Percentiles rank a stretch among this genome's conserved stretches.
These are phyloP conservation scores for Oncorhynchus tshawytscha DNA, from an alignment of 2,113 vertebrate species.

Conservation along the genomic window DNA sequence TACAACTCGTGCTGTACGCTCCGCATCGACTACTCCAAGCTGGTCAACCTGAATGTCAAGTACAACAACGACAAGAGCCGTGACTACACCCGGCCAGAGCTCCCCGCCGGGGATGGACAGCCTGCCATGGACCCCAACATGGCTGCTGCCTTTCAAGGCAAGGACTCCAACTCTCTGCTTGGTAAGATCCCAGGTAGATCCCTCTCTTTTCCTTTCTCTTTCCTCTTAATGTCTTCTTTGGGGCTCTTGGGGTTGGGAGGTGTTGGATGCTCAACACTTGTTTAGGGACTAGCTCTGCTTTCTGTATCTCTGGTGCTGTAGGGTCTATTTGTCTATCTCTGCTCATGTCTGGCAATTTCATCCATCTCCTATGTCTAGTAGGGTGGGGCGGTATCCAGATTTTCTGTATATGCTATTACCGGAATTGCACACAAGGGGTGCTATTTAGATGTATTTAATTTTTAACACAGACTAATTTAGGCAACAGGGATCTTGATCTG, in stretches of 20 bases:
- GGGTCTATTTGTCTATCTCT: too few relatives aligned
- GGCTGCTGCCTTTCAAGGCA: slow-evolving; percentile 85
- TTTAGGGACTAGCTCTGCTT: not conserved
- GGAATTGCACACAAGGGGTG: too few relatives aligned
- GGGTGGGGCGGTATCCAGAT: too few relatives aligned
- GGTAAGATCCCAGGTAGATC: slow-evolving; percentile 84
- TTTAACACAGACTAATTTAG: too few relatives aligned
- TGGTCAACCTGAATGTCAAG: slow-evolving; percentile 98
- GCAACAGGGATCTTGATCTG: too few relatives aligned
- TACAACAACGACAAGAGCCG: slow-evolving; percentile 99
- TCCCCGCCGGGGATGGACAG: slow-evolving; percentile 93
- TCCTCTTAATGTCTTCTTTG: not conserved
- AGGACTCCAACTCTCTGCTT: slow-evolving; percentile 93
- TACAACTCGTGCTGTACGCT: slow-evolving; percentile 98
- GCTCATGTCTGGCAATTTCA: too few relatives aligned
- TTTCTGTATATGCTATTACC: too few relatives aligned
- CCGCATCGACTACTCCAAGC: slow-evolving; percentile 97
- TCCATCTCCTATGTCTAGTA: too few relatives aligned
- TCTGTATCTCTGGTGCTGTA: not conserved
- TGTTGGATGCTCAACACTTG: not conserved
- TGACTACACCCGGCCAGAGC: slow-evolving; percentile 95
- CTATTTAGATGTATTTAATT: too few relatives aligned
- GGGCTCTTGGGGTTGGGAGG: not conserved
- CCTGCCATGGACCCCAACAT: slow-evolving; percentile 86
- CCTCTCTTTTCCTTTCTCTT: slow-evolving; percentile 39